phyloP scores from a whole-genome alignment of 2,113 vertebrate species.

The Periophthalmodon schlosseri region DNA sequence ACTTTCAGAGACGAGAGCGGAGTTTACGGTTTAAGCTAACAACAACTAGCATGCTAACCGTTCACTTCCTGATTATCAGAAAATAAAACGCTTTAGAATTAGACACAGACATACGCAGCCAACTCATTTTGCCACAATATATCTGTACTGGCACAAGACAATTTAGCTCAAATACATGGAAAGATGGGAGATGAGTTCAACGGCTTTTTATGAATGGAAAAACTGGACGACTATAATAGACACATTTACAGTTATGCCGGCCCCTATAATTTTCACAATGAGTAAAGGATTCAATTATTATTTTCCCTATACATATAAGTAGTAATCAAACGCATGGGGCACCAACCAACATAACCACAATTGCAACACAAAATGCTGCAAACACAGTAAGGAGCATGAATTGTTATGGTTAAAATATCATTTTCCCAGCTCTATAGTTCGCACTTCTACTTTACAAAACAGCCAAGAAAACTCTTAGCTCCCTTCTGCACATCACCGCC shows the following conservation, averaged over 20 bases:
- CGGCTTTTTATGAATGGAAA: neutral
- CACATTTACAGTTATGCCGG: neutral
- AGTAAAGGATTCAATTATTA: neutral
- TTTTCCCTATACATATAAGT: neutral
- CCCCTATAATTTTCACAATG: neutral
- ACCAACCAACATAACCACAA: neutral
- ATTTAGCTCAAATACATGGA: too few species aligned
- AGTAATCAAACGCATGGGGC: neutral
- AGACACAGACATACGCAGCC: too few species aligned
- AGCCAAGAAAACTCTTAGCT: conserved; percentile 19
- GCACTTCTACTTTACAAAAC: neutral
- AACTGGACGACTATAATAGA: neutral
- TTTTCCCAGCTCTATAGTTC: neutral
- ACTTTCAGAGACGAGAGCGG: too few species aligned
- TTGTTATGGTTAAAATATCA: too few species aligned
- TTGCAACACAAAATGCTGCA: neutral
- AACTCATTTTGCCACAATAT: too few species aligned
- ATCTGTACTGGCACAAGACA: too few species aligned
- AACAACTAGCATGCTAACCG: too few species aligned
- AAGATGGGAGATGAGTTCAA: neutral
- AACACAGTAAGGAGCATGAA: too few species aligned
- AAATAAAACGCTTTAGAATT: too few species aligned
- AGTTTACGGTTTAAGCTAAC: too few species aligned
- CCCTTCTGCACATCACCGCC: conserved; percentile 15
- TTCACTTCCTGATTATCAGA: too few species aligned